Evolutionary conservation across 2,888 invertebrate species (phyloP), one percentile per base, ranked within the genome.

Genomic region (Heliconius ethilla): DNA sequence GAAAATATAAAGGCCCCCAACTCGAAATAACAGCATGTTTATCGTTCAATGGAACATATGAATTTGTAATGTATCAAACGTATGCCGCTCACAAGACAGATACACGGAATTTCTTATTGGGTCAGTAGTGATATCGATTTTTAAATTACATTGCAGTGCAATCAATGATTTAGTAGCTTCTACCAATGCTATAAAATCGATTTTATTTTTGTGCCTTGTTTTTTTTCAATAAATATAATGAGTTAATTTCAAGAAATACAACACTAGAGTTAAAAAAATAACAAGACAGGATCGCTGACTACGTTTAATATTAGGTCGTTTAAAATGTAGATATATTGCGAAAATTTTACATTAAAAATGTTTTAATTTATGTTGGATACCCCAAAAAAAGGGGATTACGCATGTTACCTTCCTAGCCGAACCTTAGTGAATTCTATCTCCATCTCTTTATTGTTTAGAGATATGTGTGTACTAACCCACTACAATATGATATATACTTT

Each of bases 141-240:
- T 74, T 74, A 74, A 79, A 79, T 79, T 70, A 79, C 63, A 76
- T 69, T 74, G 73, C 74, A 63, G 73, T 69, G 76, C 74, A 79
- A 70, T 79, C 73, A 76, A 76, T 79, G 69, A 70, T 79, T 79
- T 79, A 79, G 76, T 74, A 76, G 65, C 55, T n/a, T 51, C 29
- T n/a, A 33, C 18, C 33, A 37, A 37, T 37, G 37, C 18, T 7
- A 27, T 63, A 63, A 7, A 70, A 33, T 70, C 70, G 70, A 70
- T 15, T 27, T 40, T 22, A 2, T 33, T 18, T 2, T 29, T 3
- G 9, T n/a, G n/a, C n/a, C 10, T 9, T 62, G 10, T 62, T 62
- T 25, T 62, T 25, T 62, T 25, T 27, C n/a, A 25, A 25, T 63
- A 63, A 13, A 25, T 25, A 27, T 63, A 22, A 55, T 55, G 55